Conservation (phyloP, 2,113 vertebrate species). For the Oenanthe oenanthe region DNA sequence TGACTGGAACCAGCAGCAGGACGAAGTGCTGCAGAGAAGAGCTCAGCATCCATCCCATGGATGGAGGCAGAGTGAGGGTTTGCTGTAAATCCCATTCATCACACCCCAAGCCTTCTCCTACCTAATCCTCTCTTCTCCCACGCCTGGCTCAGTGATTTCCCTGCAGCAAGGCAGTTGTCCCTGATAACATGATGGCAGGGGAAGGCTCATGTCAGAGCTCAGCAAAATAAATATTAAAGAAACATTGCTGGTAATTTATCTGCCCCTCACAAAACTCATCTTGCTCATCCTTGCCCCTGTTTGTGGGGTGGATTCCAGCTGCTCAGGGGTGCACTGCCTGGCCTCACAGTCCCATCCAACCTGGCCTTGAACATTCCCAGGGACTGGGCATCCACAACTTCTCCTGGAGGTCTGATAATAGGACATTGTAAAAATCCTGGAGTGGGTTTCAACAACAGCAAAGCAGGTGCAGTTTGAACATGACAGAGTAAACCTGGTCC, state of each 20-base stretch:
- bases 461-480: neutral
- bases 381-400: neutral
- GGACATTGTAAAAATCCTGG: neutral
- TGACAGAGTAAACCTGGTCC: neutral
- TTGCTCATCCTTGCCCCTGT: neutral
- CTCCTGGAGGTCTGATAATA: neutral
- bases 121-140: constrained; percentile 25
- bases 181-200: neutral
- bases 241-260: neutral
- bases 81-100: constrained; percentile 32
- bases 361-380: neutral
- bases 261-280: neutral
- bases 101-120: neutral
- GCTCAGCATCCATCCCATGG: neutral
- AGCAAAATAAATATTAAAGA: neutral
- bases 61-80: neutral
- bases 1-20: neutral
- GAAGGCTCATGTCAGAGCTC: neutral
- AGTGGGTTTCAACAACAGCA: neutral
- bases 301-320: neutral
- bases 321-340: neutral
- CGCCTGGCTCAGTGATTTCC: constrained; percentile 3
- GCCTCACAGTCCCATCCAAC: neutral
- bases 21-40: neutral
- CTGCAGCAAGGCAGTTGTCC: neutral